Percentiles rank a stretch among this genome's conserved stretches.
Conservation (phyloP, 2,888 invertebrate species). For the Plemyria rubiginata region DNA sequence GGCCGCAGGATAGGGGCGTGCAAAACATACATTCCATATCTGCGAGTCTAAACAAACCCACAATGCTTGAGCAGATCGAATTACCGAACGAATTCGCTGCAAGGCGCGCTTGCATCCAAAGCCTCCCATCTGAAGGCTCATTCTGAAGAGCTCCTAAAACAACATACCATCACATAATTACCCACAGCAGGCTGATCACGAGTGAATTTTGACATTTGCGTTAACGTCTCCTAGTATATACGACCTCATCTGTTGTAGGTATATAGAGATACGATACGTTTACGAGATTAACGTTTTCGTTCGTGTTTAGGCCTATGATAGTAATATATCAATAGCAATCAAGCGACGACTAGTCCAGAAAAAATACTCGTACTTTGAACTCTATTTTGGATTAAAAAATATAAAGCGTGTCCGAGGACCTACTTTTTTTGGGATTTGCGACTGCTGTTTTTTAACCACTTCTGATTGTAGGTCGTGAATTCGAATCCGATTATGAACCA, state of each 20-base stretch:
- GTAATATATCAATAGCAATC: not conserved
- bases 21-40: conserved; percentile 56
- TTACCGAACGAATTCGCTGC: conserved; percentile 69
- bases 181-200: too few relatives aligned
- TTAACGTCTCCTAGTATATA: too few relatives aligned
- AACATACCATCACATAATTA: not conserved
- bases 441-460: not conserved
- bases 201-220: too few relatives aligned
- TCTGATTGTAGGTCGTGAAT: too few relatives aligned
- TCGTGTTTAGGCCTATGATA: too few relatives aligned
- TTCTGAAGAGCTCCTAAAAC: conserved; percentile 15
- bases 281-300: too few relatives aligned
- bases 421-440: not conserved
- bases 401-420: not conserved
- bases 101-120: conserved; percentile 55
- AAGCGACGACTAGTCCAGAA: not conserved
- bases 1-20: conserved; percentile 38
- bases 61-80: conserved; percentile 61
- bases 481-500: too few relatives aligned
- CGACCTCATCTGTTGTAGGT: too few relatives aligned
- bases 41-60: conserved; percentile 65
- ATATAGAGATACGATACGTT: too few relatives aligned
- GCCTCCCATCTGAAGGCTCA: conserved; percentile 8
- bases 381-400: not conserved
- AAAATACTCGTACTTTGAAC: not conserved